These are phyloP conservation scores for Pelobates fuscus DNA, from an alignment of 2,113 vertebrate species.

Conservation along the genomic window DNA sequence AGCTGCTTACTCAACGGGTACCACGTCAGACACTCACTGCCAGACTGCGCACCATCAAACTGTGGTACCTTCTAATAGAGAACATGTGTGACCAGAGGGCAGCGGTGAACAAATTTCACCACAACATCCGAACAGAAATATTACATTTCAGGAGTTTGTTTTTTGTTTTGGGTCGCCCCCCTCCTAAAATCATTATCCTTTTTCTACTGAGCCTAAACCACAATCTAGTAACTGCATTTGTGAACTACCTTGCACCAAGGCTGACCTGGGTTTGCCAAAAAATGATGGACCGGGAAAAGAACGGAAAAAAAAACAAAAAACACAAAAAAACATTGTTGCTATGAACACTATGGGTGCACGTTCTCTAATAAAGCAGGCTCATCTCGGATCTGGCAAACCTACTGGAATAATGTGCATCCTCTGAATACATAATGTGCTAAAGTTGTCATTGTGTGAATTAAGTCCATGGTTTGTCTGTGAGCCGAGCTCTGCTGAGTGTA, in stretches of 20 bases:
- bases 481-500: conserved; percentile 87
- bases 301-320: no score
- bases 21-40: background rate
- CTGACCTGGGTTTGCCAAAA: no score
- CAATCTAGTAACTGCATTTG: no score
- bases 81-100: no score
- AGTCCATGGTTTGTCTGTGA: conserved; percentile 74
- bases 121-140: no score
- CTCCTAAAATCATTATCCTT: background rate
- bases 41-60: conserved; percentile 51
- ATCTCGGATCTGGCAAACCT: conserved; percentile 61
- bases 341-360: conserved; percentile 61
- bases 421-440: conserved; percentile 75
- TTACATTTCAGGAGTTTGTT: no score
- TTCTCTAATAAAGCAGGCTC: conserved; percentile 61
- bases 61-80: background rate
- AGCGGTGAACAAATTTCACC: no score
- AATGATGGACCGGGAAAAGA: no score
- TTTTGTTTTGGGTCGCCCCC: no score
- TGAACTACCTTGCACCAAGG: no score
- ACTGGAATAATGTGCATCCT: conserved; percentile 69
- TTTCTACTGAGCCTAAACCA: no score
- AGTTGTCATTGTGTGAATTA: conserved; percentile 72
- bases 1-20: conserved; percentile 30
- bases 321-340: no score